These are phyloP conservation scores for Cetonia aurata DNA, from an alignment of 2,888 invertebrate species.

Conservation along the genomic window DNA sequence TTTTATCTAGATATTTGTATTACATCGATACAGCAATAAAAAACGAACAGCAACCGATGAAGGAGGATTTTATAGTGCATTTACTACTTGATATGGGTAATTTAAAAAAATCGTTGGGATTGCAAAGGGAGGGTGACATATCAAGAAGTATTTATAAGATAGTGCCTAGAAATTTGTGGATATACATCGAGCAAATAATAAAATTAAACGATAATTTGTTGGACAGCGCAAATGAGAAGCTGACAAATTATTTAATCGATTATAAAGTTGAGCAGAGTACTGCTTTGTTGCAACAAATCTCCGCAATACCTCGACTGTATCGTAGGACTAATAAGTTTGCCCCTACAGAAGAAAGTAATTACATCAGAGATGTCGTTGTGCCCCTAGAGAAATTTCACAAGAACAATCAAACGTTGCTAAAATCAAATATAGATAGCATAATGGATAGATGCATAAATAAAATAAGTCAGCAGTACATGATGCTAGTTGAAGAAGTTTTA, in stretches of 20 bases:
- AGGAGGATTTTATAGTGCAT: conserved; percentile 43
- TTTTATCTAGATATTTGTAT: conserved; percentile 83
- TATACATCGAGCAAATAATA: conserved; percentile 55
- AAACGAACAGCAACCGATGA: background rate
- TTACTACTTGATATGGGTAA: conserved; percentile 36
- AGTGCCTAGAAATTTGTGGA: conserved; percentile 54
- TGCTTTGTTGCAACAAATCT: conserved; percentile 82
- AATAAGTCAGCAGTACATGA: conserved; percentile 72
- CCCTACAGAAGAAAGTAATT: conserved; percentile 84
- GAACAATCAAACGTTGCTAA: conserved; percentile 65
- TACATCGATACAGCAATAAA: conserved; percentile 69
- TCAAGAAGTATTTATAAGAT: conserved; percentile 57
- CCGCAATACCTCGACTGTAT: conserved; percentile 93
- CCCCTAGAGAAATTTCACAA: conserved; percentile 73
- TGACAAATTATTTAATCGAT: conserved; percentile 56
- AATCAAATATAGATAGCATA: conserved; percentile 64
- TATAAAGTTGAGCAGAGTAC: conserved; percentile 66
- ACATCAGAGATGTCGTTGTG: conserved; percentile 66
- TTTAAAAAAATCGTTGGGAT: conserved; percentile 41
- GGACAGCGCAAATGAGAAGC: conserved; percentile 50
- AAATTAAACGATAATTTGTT: conserved; percentile 54
- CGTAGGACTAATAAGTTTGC: conserved; percentile 91
- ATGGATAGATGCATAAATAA: conserved; percentile 65
- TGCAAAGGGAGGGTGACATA: conserved; percentile 43
- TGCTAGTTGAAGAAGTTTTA: conserved; percentile 87